These are phyloP conservation scores for Podocnemis expansa DNA, from an alignment of 2,113 vertebrate species.

Conservation along the genomic window DNA sequence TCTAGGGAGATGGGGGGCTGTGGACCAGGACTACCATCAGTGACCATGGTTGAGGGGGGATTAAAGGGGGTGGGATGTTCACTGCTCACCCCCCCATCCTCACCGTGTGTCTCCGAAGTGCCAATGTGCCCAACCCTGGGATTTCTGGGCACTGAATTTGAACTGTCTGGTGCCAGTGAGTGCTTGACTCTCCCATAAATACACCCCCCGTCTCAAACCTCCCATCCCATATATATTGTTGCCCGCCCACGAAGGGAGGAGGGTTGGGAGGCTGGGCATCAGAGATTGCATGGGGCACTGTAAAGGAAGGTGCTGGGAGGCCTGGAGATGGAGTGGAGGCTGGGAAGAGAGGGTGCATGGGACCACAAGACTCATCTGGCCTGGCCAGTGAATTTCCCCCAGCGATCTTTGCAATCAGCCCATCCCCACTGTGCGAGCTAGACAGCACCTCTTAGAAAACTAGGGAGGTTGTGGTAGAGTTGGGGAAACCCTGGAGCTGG, in stretches of 20 bases:
- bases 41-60: background rate
- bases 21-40: background rate
- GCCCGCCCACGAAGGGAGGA: background rate
- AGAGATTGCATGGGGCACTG: background rate
- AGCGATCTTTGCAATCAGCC: background rate
- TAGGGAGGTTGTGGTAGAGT: background rate
- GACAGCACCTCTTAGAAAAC: no score
- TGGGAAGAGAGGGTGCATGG: background rate
- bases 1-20: background rate
- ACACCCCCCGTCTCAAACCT: no score
- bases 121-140: background rate
- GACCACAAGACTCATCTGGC: background rate
- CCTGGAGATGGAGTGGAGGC: no score
- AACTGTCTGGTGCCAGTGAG: background rate
- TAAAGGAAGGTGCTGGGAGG: no score
- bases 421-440: background rate
- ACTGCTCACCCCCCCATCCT: background rate
- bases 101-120: background rate
- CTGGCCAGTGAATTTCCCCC: background rate
- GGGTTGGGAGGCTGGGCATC: no score
- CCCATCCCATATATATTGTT: background rate
- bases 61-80: background rate
- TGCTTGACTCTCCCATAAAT: background rate
- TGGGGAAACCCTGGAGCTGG: background rate
- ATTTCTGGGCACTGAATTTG: background rate